Evolutionary conservation across 2,113 vertebrate species (phyloP), one percentile per base, ranked within the genome.

Genomic region (Scalopus aquaticus): DNA sequence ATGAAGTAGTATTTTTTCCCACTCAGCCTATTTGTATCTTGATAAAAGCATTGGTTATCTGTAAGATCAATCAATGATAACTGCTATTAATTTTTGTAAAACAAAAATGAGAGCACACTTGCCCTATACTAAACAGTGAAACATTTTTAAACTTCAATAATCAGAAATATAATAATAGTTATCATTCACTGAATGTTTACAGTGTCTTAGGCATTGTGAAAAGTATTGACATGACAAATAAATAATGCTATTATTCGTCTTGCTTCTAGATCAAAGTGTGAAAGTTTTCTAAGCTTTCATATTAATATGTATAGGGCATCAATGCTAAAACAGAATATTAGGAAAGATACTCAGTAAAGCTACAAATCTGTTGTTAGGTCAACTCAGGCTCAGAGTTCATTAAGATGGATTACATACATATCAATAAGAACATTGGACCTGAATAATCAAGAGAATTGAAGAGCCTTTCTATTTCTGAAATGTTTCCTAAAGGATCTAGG

Each of bases 261-360:
- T 56, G 32, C 12, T 85, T 93, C 28, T 49, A 93, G n/a, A 54
- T 87, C 24, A 90, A 93, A 88, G 51, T 94, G 4, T 49, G 37
- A 91, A 81, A 80, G 58, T 83, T 78, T 84, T 62, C 39, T 74
- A 74, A 81, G 12, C 30, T 80, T 65, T 93, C 88, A 70, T 72
- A 54, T 46, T 83, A 77, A 70, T 91, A 81, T 72, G 64, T 77
- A 51, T 10, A 82, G 35, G 49, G 24, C 24, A 92, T 73, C 24
- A 73, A 37, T 46, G 62, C 2, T 86, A 95, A 92, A 28, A 20
- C 8, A 46, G 46, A 72, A 93, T 65, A 91, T 51, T 13, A 72
- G 56, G 32, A 83, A 88, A 76, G 3, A 74, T 35, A 82, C 39
- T 81, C 46, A 74, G 39, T 62, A 91, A 64, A 76, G 16, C 35